Conservation (phyloP, 92 coral and sea anemone species). For the Pocillopora grandis region DNA sequence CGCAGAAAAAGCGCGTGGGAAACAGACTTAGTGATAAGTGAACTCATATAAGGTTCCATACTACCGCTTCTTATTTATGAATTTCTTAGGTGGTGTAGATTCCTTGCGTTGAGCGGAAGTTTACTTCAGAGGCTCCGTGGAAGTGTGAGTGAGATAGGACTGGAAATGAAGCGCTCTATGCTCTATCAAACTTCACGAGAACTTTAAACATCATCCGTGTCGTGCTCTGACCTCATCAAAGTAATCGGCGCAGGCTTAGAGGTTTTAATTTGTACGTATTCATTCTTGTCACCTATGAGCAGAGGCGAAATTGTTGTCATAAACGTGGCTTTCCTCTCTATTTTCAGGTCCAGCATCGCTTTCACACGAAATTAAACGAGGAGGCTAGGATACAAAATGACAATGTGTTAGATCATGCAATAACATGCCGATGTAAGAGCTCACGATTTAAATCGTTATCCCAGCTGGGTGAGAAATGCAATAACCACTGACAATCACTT, state of each 20-base stretch:
- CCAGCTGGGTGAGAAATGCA: no score
- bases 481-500: no score
- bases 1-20: no score
- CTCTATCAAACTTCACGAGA: neutral
- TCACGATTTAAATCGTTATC: no score
- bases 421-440: neutral
- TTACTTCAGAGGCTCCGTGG: no score
- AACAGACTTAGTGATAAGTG: no score
- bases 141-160: neutral
- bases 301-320: slow-evolving; percentile 6
- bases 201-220: neutral
- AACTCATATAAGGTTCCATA: no score
- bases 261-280: neutral
- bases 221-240: neutral
- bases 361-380: neutral
- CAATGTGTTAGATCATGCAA: neutral
- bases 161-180: no score
- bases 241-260: neutral
- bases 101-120: no score
- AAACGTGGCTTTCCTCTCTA: neutral
- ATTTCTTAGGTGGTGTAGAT: no score
- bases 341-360: neutral
- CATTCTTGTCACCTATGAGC: neutral
- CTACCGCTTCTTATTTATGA: no score
- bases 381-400: neutral